A percentile compares a stretch with the other conserved stretches of the same genome.
phyloP scores from a whole-genome alignment of 2,113 vertebrate genomes.

The Xenopus laevis region DNA sequence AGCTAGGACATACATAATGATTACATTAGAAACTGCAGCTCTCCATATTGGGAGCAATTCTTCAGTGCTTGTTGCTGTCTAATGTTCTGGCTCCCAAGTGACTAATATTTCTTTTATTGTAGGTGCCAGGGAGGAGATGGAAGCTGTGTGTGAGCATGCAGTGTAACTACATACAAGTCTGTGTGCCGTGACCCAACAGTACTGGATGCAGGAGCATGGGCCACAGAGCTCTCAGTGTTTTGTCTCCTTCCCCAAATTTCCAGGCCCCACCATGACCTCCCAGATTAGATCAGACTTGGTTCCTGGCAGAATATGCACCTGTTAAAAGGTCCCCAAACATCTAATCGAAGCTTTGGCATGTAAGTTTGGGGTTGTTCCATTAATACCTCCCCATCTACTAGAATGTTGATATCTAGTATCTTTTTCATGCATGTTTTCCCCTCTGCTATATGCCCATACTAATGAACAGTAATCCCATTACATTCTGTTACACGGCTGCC shows the following conservation, averaged over 20 bases:
- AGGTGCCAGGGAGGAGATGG: constrained; percentile 86
- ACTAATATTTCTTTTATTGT: constrained; percentile 31
- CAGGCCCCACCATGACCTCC: constrained; percentile 11
- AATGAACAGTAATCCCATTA: too few relatives aligned
- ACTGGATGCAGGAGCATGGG: constrained; percentile 21
- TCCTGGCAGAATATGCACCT: constrained; percentile 30
- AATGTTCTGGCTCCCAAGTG: too few relatives aligned
- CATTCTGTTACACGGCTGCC: too few relatives aligned
- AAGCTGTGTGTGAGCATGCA: constrained; percentile 75
- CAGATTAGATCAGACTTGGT: constrained; percentile 15
- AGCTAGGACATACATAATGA: too few relatives aligned
- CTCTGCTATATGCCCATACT: too few relatives aligned
- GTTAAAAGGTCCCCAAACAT: constrained; percentile 19
- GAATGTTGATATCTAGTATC: too few relatives aligned
- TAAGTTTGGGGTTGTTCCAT: neutral
- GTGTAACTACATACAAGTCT: constrained; percentile 57
- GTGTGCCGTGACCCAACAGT: constrained; percentile 15
- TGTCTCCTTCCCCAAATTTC: constrained; percentile 21
- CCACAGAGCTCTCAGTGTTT: neutral
- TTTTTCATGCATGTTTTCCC: too few relatives aligned
- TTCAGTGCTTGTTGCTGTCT: too few relatives aligned
- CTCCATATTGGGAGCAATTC: too few relatives aligned
- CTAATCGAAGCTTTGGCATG: constrained; percentile 25
- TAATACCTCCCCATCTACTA: too few relatives aligned
- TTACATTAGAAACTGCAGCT: too few relatives aligned